phyloP scores from a whole-genome alignment of 2,797 vertebrate genomes.

The Perdix hodgsoniae region DNA sequence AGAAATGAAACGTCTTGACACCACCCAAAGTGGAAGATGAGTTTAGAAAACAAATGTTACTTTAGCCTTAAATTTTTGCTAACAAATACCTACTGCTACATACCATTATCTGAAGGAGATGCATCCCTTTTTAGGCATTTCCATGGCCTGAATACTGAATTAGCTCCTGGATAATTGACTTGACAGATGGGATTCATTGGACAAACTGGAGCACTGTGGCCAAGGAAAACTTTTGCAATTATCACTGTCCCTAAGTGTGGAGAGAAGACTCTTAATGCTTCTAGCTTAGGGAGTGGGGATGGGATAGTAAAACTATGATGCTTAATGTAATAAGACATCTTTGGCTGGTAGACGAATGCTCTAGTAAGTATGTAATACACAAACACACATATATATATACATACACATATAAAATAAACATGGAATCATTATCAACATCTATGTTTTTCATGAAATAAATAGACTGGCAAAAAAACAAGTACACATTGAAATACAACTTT shows the following conservation, averaged over 20 bases:
- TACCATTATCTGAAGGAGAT: background rate
- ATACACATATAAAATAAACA: background rate
- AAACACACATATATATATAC: background rate
- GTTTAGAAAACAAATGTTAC: background rate
- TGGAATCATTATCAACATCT: background rate
- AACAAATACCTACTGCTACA: background rate
- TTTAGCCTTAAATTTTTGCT: background rate
- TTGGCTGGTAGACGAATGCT: background rate
- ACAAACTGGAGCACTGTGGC: slow-evolving; percentile 76
- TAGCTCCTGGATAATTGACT: slow-evolving; percentile 76
- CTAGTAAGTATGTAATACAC: background rate
- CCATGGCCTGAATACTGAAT: slow-evolving; percentile 83
- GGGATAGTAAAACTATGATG: background rate
- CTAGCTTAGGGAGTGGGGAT: too few relatives aligned
- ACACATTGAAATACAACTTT: background rate
- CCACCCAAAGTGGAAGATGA: background rate
- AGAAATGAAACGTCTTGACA: background rate
- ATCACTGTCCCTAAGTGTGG: slow-evolving; percentile 81
- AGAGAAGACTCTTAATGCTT: background rate
- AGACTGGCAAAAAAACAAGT: background rate
- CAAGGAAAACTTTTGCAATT: slow-evolving; percentile 87
- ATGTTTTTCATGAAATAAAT: background rate
- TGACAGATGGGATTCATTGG: slow-evolving; percentile 72
- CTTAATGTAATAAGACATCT: background rate
- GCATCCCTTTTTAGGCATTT: slow-evolving; percentile 52